Evolutionary conservation across 1,140 invertebrate species (phyloP), one percentile per base, ranked within the genome.

Genomic region (Drosophila athabasca): DNA sequence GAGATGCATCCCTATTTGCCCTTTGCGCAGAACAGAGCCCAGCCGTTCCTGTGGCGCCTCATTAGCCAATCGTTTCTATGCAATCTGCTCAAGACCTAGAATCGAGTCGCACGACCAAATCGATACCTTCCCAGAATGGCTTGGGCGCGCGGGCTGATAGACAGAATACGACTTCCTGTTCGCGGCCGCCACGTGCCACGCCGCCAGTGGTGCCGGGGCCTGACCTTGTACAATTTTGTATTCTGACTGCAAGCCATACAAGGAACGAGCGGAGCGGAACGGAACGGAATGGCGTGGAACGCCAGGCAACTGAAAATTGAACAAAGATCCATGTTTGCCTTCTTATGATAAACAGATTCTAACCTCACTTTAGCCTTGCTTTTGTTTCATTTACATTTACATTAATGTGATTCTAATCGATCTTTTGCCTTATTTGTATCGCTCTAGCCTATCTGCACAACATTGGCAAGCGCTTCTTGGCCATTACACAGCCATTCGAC

Each of bases 401-500:
- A 19, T 19, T 19, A 13, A 35, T 35, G 31, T 13, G 35, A 13
- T 39, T 39, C 35, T 39, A 39, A 39, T 39, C 3, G 11, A 39
- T 19, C 1, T 13, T 5, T 39, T 13, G 35, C 2, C 8, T 8
- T 39, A 39, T 39, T 39, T 39, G 2, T 39, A 3, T 35, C 9
- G 9, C 84, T 90, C 1, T 69, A 91, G 90, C 71, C 22, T 90
- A 81, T 43, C 59, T 92, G 43, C 69, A 90, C 54, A 84, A 79
- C 22, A 90, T 91, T 58, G 83, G 90, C 2, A 53, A 75, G 52
- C 79, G 72, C 11, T 90, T 90, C 48, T 53, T 91, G 59, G 68
- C 75, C 48, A 68, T 88, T 3, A 69, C 81, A 31, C 73, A 89
- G 50, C 90, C 91, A 11, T 92, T 92, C 44, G 85, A 91, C 71